phyloP scores from a whole-genome alignment of 2,113 vertebrate species.

The Syrmaticus mikado region DNA sequence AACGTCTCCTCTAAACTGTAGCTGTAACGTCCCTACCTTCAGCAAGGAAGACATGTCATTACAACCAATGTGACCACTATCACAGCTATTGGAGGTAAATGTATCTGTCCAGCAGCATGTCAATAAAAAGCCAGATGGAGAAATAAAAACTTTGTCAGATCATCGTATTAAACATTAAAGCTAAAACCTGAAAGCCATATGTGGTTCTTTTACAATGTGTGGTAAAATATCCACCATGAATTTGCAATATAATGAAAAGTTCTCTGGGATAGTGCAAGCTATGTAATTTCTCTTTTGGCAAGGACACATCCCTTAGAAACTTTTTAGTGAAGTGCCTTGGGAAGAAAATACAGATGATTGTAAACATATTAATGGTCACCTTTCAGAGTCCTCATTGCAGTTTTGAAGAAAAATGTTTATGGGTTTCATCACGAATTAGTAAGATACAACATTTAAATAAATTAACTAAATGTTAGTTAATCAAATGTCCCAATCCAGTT shows the following conservation, averaged over 20 bases:
- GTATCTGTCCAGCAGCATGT: neutral
- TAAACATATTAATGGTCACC: neutral
- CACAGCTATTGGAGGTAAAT: neutral
- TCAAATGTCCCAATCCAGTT: neutral
- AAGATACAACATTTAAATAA: neutral
- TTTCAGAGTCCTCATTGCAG: neutral
- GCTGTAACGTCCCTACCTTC: neutral
- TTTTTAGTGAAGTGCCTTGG: neutral
- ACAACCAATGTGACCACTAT: neutral
- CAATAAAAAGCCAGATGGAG: neutral
- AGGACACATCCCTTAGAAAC: neutral
- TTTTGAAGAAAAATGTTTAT: neutral
- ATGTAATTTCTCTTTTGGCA: neutral
- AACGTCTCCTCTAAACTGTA: neutral
- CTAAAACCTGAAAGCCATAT: neutral
- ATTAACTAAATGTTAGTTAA: neutral
- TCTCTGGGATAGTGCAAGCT: neutral
- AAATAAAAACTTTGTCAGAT: conserved; percentile 1
- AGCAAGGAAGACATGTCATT: neutral
- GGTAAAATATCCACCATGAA: neutral
- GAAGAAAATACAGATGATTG: neutral
- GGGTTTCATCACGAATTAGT: neutral
- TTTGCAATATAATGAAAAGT: neutral
- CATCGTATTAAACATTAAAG: neutral
- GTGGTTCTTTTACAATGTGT: neutral